Percentiles rank a stretch among this genome's conserved stretches.
Conservation (phyloP, 2,797 vertebrate genomes). For the Manis javanica region DNA sequence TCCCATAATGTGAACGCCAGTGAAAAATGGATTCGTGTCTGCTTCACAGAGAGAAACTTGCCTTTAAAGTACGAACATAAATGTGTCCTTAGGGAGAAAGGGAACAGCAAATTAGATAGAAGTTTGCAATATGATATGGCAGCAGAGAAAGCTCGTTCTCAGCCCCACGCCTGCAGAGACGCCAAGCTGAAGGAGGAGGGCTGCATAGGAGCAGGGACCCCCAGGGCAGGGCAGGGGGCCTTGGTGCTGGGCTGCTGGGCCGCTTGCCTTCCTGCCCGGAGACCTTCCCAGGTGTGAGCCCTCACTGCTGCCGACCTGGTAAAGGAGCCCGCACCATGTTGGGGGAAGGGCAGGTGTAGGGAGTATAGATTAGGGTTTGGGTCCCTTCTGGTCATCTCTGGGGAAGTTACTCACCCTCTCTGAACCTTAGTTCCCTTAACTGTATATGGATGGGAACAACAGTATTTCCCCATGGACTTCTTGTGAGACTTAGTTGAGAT, state of each 20-base stretch:
- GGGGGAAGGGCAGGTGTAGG: too few species aligned
- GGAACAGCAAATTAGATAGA: conserved; percentile 52
- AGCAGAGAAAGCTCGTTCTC: background rate
- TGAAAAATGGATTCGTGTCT: conserved; percentile 62
- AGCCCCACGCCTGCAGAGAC: background rate
- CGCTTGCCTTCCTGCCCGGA: background rate
- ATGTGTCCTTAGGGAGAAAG: conserved; percentile 70
- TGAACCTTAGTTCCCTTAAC: background rate
- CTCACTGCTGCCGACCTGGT: background rate
- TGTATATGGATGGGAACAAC: background rate
- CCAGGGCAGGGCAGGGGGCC: rapidly evolving
- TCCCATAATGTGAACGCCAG: conserved; percentile 64
- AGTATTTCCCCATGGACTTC: background rate
- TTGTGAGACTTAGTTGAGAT: background rate
- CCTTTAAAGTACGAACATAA: conserved; percentile 58
- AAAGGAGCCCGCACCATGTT: rapidly evolving
- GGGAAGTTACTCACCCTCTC: background rate
- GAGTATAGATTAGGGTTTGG: background rate
- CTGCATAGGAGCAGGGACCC: background rate
- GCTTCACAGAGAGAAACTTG: conserved; percentile 55
- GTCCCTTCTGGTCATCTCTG: background rate
- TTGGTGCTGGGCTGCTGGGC: background rate
- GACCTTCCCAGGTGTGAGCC: background rate
- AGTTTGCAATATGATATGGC: conserved; percentile 4
- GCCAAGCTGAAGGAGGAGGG: background rate